Conservation (phyloP, 1,140 invertebrate genomes). For the Stegodyphus mimosarum region DNA sequence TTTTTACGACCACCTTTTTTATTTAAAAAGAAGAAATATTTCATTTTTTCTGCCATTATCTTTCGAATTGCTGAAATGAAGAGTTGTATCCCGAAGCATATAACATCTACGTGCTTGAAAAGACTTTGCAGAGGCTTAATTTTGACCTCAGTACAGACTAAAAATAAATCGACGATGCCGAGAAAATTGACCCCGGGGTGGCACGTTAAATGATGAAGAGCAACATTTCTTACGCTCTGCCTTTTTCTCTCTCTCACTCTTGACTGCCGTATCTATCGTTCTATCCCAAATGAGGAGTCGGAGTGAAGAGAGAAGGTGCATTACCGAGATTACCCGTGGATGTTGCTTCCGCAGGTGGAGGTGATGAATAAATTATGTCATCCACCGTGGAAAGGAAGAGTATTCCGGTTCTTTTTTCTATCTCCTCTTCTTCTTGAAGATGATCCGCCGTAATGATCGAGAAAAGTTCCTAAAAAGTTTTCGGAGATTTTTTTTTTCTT, state of each 20-base stretch:
- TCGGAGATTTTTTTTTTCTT: neutral
- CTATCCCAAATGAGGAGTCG: conserved; percentile 5
- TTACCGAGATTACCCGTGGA: conserved; percentile 55
- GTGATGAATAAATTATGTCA: conserved; percentile 15
- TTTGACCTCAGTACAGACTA: conserved; percentile 24
- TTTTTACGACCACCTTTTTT: too few species aligned
- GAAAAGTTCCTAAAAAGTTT: conserved; percentile 57
- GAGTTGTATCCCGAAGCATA: conserved; percentile 12
- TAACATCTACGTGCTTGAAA: conserved; percentile 30
- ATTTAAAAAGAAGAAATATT: too few species aligned
- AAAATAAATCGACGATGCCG: conserved; percentile 46
- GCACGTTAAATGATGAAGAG: conserved; percentile 53
- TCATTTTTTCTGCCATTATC: too few species aligned
- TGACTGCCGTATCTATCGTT: neutral
- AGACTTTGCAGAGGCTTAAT: conserved; percentile 34
- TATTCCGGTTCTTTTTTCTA: conserved; percentile 8
- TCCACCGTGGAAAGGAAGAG: neutral
- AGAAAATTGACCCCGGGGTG: conserved; percentile 52
- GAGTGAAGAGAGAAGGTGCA: conserved; percentile 15
- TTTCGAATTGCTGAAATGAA: neutral
- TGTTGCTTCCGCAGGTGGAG: conserved; percentile 53
- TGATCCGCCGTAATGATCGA: conserved; percentile 50
- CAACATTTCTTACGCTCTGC: neutral
- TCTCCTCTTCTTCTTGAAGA: conserved; percentile 4
- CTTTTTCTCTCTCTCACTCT: neutral